Base-by-base conservation (phyloP, 2,888 invertebrate species). In the Phrixothrix hirtus region DNA sequence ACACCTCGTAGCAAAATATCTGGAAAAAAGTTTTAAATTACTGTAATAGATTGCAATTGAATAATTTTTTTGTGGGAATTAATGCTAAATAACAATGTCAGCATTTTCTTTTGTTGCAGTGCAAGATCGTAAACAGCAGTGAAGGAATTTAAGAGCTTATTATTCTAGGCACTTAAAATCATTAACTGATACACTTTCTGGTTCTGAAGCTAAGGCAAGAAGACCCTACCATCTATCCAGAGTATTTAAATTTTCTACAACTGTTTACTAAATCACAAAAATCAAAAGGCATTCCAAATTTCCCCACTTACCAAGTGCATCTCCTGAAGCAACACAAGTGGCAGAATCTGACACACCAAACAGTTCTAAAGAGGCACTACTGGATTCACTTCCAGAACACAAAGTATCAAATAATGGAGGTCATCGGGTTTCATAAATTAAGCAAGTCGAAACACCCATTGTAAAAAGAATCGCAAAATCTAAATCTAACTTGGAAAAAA, bases 301-400 rank as follows among this genome's bases (percentile, higher is more conserved):
- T n/a, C n/a, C n/a, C n/a, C n/a, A n/a, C n/a, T n/a, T n/a, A n/a
- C n/a, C n/a, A n/a, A n/a, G n/a, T n/a, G n/a, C n/a, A n/a, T n/a
- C n/a, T n/a, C n/a, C n/a, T n/a, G n/a, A n/a, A n/a, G n/a, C n/a
- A n/a, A n/a, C n/a, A n/a, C n/a, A n/a, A n/a, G n/a, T 15, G 34
- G 31, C 11, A 21, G 92, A 93, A 0, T 95, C 95, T 71, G 81
- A 86, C 1, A 86, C 92, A 70, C 66, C 69, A n/a, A 75, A 79
- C 15, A 84, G 90, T 1, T 89, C 92, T 0, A 78, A 77, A 35
- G 85, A 86, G 59, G 86, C 84, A 0, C 76, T 90, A 7, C 86
- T 5, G 3, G 21, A 21, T 5, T 7, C 21, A 21, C 7, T 21
- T 21, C 7, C 21, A 7, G 4, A 21, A 21, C 21, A 5, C 7